Percentiles rank a stretch among this genome's conserved stretches.
phyloP scores from a whole-genome alignment of 1,140 invertebrate genomes.

The Listronotus oregonensis region DNA sequence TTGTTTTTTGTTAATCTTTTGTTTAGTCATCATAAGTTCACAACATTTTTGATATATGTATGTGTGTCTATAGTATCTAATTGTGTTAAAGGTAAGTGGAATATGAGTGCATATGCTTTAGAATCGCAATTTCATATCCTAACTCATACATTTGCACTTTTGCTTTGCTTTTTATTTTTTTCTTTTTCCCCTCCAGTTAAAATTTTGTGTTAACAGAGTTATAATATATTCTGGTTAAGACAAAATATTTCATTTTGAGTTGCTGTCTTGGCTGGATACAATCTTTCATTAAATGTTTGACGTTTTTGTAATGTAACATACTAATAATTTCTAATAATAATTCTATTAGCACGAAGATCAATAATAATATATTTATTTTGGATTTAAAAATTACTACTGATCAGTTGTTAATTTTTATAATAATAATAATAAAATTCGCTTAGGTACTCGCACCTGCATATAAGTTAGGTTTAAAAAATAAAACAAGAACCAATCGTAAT shows the following conservation, averaged over 20 bases:
- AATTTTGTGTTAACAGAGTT: neutral
- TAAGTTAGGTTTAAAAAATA: too few relatives aligned
- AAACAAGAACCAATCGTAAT: too few relatives aligned
- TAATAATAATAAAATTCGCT: too few relatives aligned
- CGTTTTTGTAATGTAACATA: too few relatives aligned
- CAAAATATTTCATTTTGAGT: neutral
- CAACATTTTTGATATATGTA: constrained; percentile 7
- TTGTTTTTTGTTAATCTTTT: too few relatives aligned
- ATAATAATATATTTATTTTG: too few relatives aligned
- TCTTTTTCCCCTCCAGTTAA: neutral
- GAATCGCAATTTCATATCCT: neutral
- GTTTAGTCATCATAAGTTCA: neutral
- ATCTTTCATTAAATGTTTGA: neutral
- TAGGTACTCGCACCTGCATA: too few relatives aligned
- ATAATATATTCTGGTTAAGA: neutral
- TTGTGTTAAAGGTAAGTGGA: constrained; percentile 5
- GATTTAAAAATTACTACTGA: too few relatives aligned
- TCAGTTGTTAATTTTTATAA: too few relatives aligned
- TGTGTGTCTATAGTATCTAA: too few relatives aligned
- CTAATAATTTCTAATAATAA: too few relatives aligned
- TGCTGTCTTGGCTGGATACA: constrained; percentile 8
- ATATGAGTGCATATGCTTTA: neutral
- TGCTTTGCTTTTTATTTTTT: constrained; percentile 1
- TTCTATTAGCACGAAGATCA: too few relatives aligned
- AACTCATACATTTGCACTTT: constrained; percentile 9